Conservation (phyloP, 2,888 invertebrate species). For the Drosophila rellima region DNA sequence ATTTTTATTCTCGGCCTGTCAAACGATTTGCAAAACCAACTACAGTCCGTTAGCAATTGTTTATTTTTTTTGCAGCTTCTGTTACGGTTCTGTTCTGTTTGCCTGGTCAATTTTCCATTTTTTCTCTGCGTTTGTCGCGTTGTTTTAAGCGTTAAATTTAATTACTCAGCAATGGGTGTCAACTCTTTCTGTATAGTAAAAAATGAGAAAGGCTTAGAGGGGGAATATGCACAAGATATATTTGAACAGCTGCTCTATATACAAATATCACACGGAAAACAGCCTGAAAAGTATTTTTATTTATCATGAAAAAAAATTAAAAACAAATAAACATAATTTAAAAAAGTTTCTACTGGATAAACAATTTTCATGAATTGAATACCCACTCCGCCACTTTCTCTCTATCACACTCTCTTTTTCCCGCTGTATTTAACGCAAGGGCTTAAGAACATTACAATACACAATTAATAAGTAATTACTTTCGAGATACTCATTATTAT, state of each 20-base stretch:
- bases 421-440: background rate
- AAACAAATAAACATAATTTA: constrained; percentile 36
- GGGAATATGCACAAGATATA: constrained; percentile 43
- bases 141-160: constrained; percentile 77
- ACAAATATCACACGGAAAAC: constrained; percentile 33
- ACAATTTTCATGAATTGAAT: constrained; percentile 1
- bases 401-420: background rate
- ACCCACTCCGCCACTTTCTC: background rate
- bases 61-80: constrained; percentile 42
- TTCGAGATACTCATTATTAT: no score
- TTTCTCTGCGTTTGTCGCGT: constrained; percentile 45
- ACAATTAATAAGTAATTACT: background rate
- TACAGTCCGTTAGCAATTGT: constrained; percentile 69
- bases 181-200: constrained; percentile 29
- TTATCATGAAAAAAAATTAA: constrained; percentile 23
- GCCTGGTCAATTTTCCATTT: constrained; percentile 59
- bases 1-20: constrained; percentile 53
- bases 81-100: constrained; percentile 59
- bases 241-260: constrained; percentile 66
- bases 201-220: constrained; percentile 22
- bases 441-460: background rate
- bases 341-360: constrained; percentile 5
- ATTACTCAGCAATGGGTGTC: constrained; percentile 66
- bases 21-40: constrained; percentile 79
- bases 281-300: constrained; percentile 22